A percentile compares a stretch with the other conserved stretches of the same genome.
These are phyloP conservation scores for Phainopepla nitens DNA, from an alignment of 2,113 vertebrate species.

Conservation along the genomic window DNA sequence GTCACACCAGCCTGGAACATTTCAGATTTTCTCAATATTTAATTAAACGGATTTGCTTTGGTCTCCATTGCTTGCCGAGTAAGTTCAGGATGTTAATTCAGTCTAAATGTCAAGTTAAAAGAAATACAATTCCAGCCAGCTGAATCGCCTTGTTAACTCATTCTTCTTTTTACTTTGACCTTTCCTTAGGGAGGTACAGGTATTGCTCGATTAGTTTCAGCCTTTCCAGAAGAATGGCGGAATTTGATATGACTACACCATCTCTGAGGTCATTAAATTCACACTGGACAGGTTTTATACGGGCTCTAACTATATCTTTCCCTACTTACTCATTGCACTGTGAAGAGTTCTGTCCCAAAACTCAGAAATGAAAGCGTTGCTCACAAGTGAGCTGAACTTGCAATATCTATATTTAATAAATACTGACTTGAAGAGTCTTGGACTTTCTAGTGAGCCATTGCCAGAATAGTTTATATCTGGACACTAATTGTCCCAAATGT, in stretches of 20 bases:
- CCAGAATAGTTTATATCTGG: not conserved
- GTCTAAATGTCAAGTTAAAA: constrained; percentile 38
- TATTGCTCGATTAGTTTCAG: not conserved
- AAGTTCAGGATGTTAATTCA: not conserved
- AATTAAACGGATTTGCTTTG: not conserved
- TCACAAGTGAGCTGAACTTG: not conserved
- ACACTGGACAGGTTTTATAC: not conserved
- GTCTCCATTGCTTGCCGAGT: not conserved
- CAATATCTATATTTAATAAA: not conserved
- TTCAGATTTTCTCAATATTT: not conserved
- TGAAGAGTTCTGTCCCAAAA: not conserved
- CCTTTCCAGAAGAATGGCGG: not conserved
- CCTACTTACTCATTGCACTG: not conserved
- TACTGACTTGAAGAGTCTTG: not conserved
- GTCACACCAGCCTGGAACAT: not conserved
- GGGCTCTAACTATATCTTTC: not conserved
- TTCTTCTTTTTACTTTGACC: constrained; percentile 3
- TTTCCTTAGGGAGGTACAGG: constrained; percentile 1
- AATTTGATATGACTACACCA: not conserved
- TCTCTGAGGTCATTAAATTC: not conserved
- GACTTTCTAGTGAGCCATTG: not conserved
- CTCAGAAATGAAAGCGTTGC: not conserved
- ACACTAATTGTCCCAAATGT: not conserved
- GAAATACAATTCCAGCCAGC: not conserved
- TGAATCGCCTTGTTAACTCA: constrained; percentile 23